Conservation (phyloP, 2,888 invertebrate species). For the Exocentrus adspersus region DNA sequence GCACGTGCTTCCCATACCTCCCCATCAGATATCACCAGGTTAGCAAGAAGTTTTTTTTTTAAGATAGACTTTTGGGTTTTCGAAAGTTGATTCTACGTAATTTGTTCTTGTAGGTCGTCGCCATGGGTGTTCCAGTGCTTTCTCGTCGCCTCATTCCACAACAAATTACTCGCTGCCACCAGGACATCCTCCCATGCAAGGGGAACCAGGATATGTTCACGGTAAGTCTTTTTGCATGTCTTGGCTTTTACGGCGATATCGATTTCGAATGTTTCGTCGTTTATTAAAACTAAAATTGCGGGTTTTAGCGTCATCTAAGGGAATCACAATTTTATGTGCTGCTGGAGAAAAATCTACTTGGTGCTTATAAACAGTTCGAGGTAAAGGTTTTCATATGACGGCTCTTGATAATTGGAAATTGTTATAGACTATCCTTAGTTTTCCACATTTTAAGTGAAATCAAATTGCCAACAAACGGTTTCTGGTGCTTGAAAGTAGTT, state of each 20-base stretch:
- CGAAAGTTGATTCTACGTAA: neutral
- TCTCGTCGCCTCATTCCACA: slow-evolving; percentile 68
- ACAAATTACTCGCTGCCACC: slow-evolving; percentile 55
- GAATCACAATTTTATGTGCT: no score
- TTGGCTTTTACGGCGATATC: neutral
- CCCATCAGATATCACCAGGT: slow-evolving; percentile 54
- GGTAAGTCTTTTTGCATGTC: slow-evolving; percentile 54
- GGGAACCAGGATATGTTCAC: slow-evolving; percentile 59
- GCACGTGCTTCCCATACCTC: slow-evolving; percentile 62
- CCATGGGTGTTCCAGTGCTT: slow-evolving; percentile 71
- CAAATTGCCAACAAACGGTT: no score
- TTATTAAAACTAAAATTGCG: no score
- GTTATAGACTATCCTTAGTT: no score
- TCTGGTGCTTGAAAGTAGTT: no score
- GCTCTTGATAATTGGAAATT: no score
- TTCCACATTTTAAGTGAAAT: no score
- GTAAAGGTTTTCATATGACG: no score
- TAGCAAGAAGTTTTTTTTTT: slow-evolving; percentile 4
- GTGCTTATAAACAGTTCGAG: no score
- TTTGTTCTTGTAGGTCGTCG: slow-evolving; percentile 59
- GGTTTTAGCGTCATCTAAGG: no score
- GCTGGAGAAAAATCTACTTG: no score
- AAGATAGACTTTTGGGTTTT: neutral
- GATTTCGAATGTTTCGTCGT: no score
- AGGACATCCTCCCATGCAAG: slow-evolving; percentile 51